Base-by-base conservation (phyloP, 2,888 invertebrate species). In the Yponomeuta malinellus region DNA sequence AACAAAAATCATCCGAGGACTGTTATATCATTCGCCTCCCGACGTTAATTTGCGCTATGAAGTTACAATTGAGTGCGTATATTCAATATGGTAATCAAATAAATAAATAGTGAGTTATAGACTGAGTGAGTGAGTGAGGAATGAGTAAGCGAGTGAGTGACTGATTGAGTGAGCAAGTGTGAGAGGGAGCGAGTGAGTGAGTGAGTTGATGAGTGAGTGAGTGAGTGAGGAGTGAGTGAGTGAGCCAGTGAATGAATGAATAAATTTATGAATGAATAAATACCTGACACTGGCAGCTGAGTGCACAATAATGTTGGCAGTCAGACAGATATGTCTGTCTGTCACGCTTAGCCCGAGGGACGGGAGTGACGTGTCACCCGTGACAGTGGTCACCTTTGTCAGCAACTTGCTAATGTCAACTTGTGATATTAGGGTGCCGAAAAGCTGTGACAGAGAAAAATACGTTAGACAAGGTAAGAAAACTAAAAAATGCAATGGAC, bases 271-370 rank as follows among this genome's bases (percentile, higher is more conserved):
- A 23, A 23, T 23, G 23, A 0, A 23, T 23, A 23, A 23, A 23
- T 23, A 79, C 73, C 94, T 85, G 43, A 94, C 89, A n/a, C 93
- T 93, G 1, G 94, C 94, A 0, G 94, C 94, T 72, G 93, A 88
- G 82, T 98, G 98, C 83, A 96, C 96, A n/a, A 98, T 95, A 70
- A 97, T 93, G 69, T 95, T 91, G 0, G 96, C 94, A 77, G 95
- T 94, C 29, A 95, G 93, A 66, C 86, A 85, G 2, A 96, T 78
- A 71, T 88, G 81, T 74, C 95, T 93, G 79, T 96, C 94, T 69
- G 94, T 90, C 0, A 89, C 82, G 1, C 93, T 93, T 48, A 96
- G 84, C 0, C 95, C 96, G 72, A 96, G 83, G 69, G 93, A 94
- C 0, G 93, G 91, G 65, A 89, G 79, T 37, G 93, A 86, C 0